A percentile compares a stretch with the other conserved stretches of the same genome.
phyloP scores from a whole-genome alignment of 1,140 invertebrate species.

The Lordiphosa clarofinis region DNA sequence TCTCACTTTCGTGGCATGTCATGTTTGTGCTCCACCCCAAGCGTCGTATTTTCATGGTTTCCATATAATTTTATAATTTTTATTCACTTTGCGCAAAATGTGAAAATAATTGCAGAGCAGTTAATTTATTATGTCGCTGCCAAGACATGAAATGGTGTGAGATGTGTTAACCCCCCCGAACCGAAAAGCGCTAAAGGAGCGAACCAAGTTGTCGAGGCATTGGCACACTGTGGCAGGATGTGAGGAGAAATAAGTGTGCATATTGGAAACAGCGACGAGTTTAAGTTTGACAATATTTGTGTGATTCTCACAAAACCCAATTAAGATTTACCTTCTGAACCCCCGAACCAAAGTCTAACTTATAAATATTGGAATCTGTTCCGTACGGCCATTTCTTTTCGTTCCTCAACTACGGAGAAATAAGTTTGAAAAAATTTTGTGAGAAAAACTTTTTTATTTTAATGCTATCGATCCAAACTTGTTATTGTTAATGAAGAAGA shows the following conservation, averaged over 20 bases:
- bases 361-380: no score
- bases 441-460: no score
- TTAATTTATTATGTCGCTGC: conserved; percentile 74
- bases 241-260: background rate
- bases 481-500: no score
- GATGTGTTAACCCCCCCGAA: conserved; percentile 15
- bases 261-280: background rate
- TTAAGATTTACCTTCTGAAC: no score
- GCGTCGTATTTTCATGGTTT: conserved; percentile 13
- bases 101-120: conserved; percentile 70
- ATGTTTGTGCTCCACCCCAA: conserved; percentile 1
- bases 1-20: conserved; percentile 42
- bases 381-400: no score
- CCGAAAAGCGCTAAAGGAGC: conserved; percentile 2
- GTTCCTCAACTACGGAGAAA: no score
- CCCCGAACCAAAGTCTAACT: no score
- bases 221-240: conserved; percentile 2
- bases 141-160: conserved; percentile 51
- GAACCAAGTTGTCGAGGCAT: conserved; percentile 1
- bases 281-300: no score
- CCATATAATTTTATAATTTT: conserved; percentile 64
- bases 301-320: no score
- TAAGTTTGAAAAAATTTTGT: no score
- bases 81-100: conserved; percentile 72
- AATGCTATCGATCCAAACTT: no score